Evolutionary conservation across 2,113 vertebrate species (phyloP), one percentile per base, ranked within the genome.

Genomic region (Capreolus pygargus): DNA sequence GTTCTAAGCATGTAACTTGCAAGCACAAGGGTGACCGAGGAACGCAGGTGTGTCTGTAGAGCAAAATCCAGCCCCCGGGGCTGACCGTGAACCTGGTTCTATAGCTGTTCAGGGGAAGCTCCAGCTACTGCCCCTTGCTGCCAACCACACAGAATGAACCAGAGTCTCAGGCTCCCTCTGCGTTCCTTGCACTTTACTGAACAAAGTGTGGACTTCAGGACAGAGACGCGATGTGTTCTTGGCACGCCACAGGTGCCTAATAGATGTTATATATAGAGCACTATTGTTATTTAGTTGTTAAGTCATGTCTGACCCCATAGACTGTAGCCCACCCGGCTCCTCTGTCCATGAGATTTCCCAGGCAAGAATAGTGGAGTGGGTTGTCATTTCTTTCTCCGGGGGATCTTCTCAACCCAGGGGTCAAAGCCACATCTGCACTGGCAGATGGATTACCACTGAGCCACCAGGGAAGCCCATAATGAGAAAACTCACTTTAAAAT

Each of bases 11-110:
- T 6, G 5, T 7, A 6, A 1, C 12, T 16, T 0, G 15, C 15
- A 39, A 58, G 74, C 57, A 1, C 2, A 10, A 7, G 43, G 25
- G 43, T 36, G 45, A n/a, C 11, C 2, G 3, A 58, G 21, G 43
- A 30, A 3, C 0, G 2, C 6, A 23, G 2, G 50, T 7, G 0
- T 7, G 27, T 14, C 6, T 25, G 25, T 17, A 4, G 17, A 3
- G 50, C 30, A 28, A n/a, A 61, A 5, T 33, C 76, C 7, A 9
- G 21, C 14, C 25, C 23, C 2, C 0, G 8, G 45, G 74, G 28
- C 76, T 15, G 15, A 91, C 28, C 15, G 0, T 1, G 4, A 52
- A 21, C 39, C 25, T 30, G 0, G 0, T 10, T 14, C 6, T 10
- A 10, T 1, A 1, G 45, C n/a, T 30, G 84, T 19, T 11, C 11